Conservation (phyloP, 2,888 invertebrate genomes). For the Nyleta sp. region DNA sequence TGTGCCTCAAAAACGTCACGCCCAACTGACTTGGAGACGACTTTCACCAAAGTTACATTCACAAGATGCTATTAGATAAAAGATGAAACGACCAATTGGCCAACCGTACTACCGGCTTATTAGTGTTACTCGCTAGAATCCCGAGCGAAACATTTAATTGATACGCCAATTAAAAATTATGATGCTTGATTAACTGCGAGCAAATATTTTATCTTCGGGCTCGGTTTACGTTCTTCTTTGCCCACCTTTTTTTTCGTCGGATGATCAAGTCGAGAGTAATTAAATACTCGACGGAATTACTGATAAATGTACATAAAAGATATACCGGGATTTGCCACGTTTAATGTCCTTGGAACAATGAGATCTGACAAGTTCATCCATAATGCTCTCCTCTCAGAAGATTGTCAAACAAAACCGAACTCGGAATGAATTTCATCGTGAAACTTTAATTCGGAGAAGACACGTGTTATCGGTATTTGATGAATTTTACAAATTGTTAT, state of each 20-base stretch:
- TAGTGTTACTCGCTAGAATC: constrained; percentile 4
- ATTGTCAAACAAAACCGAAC: constrained; percentile 18
- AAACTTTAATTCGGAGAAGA: neutral
- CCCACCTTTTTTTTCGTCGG: neutral
- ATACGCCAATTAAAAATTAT: constrained; percentile 30
- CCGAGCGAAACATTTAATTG: constrained; percentile 14
- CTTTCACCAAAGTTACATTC: constrained; percentile 8
- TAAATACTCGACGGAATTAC: constrained; percentile 17
- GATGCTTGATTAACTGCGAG: constrained; percentile 24
- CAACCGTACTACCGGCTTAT: neutral
- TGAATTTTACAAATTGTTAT: too few species aligned
- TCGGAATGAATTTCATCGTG: constrained; percentile 7
- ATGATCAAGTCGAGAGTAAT: constrained; percentile 8
- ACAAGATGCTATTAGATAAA: constrained; percentile 9
- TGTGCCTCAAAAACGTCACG: too few species aligned
- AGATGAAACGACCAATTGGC: neutral
- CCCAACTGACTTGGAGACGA: constrained; percentile 13
- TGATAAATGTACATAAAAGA: constrained; percentile 17
- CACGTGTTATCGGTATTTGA: too few species aligned
- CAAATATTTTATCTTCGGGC: constrained; percentile 23
- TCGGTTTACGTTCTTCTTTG: neutral
- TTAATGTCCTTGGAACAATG: constrained; percentile 22
- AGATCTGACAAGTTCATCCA: constrained; percentile 2
- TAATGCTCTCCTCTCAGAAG: neutral
- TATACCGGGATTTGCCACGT: constrained; percentile 8